Base-by-base conservation (phyloP, 2,888 invertebrate species). In the Platycnemis pennipes region DNA sequence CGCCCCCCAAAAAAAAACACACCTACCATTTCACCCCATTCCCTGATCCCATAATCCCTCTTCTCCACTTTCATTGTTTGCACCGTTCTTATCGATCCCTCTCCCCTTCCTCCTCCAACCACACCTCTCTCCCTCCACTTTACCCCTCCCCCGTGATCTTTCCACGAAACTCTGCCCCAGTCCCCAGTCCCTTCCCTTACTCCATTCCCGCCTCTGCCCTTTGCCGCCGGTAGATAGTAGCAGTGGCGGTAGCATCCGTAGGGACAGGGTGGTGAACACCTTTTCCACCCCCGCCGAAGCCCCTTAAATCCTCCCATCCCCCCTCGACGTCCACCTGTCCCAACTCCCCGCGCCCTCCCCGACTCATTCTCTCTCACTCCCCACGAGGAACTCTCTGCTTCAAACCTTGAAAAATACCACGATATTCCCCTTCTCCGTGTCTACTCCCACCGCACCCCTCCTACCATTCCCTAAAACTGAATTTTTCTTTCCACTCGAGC, bases 61-160 rank as follows among this genome's bases (percentile, higher is more conserved):
- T 91, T 63, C 91, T 63, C 63, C 63, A 91, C 91, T 44, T 63
- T 91, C 91, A 91, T 91, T 91, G 91, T 91, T 91, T 91, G 63
- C 63, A 53, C 91, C 44, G 53, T 89, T 19, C 56, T 22, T 56
- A 63, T 56, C 89, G 53, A 89, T 42, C 89, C 53, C 53, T 89
- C 42, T 49, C 42, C 89, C 37, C 77, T 89, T 53, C 19, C 49
- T 89, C 53, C 42, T 26, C 89, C 89, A 53, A 45, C 44, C 46
- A 87, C 46, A 87, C 87, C 46, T 87, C 45, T 45, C 87, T 87
- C 26, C 46, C n/a, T 77, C 37, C 2, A 49, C 77, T 3, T 13
- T 2, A 11, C 37, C 37, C 86, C 19, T 5, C 86, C 42, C 26
- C n/a, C 26, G 44, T 46, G 46, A 87, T 13, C 89, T 44, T 91